Base-by-base conservation (phyloP, 2,888 invertebrate species). In the Zeuzera pyrina region DNA sequence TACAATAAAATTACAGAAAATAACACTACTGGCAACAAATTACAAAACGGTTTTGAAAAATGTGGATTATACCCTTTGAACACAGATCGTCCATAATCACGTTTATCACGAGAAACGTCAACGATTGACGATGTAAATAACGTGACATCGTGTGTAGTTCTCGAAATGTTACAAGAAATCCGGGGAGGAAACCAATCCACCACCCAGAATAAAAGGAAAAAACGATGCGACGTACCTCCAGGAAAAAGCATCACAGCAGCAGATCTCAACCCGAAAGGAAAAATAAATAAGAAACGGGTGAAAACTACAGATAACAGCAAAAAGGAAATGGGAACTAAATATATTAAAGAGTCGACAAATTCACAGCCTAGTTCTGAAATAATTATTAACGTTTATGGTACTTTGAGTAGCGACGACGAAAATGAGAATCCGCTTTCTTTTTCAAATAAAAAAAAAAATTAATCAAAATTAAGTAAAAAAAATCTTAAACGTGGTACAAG, bases 31-130 rank as follows among this genome's bases (percentile, higher is more conserved):
- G 15, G 28, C 8, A 36, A 23, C 8, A 41, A 41, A 14, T 12
- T 36, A 29, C 32, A 22, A 30, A 29, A 30, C 15, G 41, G 41
- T 21, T 38, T 41, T 33, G 27, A 38, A n/a, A 41, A 36, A 38
- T 32, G 23, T 24, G 25, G 29, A 15, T 24, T 34, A 14, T 34
- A 31, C 15, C 29, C 29, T 15, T n/a, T 35, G 12, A 40, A 40
- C 27, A 15, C 39, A 22, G 36, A 36, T 12, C 34, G 35, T 15
- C 36, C 39, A 16, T 34, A 40, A 29, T 35, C 36, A 36, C 32
- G 36, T 10, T 19, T 35, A 13, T 30, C 33, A 6, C 32, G 14
- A n/a, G 22, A 8, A 8, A 14, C n/a, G 8, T 11, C 3, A 6
- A 24, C 14, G 24, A 23, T 14, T 22, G 32, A 15, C 30, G 26